Conservation (phyloP, 2,797 vertebrate genomes). For the Astyanax mexicanus region DNA sequence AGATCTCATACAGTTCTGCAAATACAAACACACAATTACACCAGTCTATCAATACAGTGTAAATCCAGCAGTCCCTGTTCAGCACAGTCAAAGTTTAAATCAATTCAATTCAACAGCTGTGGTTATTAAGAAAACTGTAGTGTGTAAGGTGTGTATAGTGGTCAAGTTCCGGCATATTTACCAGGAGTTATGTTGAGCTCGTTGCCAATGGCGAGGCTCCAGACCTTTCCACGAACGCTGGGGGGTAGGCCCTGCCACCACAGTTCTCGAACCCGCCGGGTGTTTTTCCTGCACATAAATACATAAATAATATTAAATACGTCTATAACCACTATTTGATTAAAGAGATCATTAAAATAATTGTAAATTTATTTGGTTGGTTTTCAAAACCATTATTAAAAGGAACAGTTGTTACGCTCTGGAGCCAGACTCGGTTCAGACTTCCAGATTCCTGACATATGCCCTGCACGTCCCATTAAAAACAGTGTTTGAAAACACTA, state of each 20-base stretch:
- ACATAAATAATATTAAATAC: too few species aligned
- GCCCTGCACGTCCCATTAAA: too few species aligned
- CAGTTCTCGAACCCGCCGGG: conserved; percentile 91
- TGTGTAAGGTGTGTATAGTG: too few species aligned
- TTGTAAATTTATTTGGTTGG: too few species aligned
- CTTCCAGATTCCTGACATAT: too few species aligned
- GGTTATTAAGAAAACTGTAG: not conserved
- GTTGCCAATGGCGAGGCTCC: conserved; percentile 98
- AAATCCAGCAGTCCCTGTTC: conserved; percentile 2
- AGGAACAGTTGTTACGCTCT: too few species aligned
- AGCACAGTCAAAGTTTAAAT: not conserved
- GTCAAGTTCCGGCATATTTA: conserved; percentile 64
- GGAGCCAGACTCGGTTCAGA: too few species aligned
- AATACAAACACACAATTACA: conserved; percentile 43
- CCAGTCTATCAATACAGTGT: conserved; percentile 22
- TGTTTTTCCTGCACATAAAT: conserved; percentile 80
- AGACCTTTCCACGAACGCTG: conserved; percentile 93
- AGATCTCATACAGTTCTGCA: conserved; percentile 97
- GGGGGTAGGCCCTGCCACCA: conserved; percentile 99
- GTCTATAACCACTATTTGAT: too few species aligned
- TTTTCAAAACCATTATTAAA: too few species aligned
- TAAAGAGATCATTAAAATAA: too few species aligned
- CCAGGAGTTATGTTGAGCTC: conserved; percentile 98
- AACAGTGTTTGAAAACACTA: too few species aligned
- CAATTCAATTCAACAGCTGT: not conserved